Evolutionary conservation across 1,140 invertebrate species (phyloP), one percentile per base, ranked within the genome.

Genomic region (Triops cancriformis): DNA sequence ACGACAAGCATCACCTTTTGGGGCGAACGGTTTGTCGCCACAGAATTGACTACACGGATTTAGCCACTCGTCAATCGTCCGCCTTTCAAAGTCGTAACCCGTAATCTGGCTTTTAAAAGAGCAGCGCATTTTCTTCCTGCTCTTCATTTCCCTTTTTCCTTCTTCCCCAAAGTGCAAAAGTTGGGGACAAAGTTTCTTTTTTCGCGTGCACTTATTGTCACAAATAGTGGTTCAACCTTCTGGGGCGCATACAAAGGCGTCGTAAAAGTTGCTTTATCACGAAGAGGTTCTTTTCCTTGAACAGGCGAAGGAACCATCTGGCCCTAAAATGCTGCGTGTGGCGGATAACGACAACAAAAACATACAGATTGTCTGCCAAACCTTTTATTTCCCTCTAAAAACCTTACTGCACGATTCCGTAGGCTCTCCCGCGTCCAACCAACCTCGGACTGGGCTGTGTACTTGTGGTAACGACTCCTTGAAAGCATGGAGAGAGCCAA

Each of bases 321-420:
- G 51, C 23, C 51, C 51, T n/a, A 4, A 23, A 64, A 64, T 64
- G 51, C 51, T 64, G 51, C 51, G 51, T 64, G 51, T 64, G 51
- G 51, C 51, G 51, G 51, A 64, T 64, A 64, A 64, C 51, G 51
- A 64, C 51, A 64, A 64, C 51, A 64, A 64, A 64, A 64, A 64
- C 51, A 64, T 64, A 64, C 51, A 64, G 51, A 64, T 64, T 64
- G 51, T 64, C 51, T 64, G 51, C 51, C 51, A 64, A 64, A 64
- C 14, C 51, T 23, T 64, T 64, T 64, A n/a, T 18, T 64, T 64
- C 23, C 14, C 51, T 64, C 18, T 64, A 64, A 64, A 64, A 64
- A 64, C 14, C 51, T 18, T 14, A 64, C 10, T 64, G 10, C 51
- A 18, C 51, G 51, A 64, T 64, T 64, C 31, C 31, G 31, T 37